These are phyloP conservation scores for Sphyrna mokarran DNA, from an alignment of 2,113 vertebrate genomes.

Conservation along the genomic window DNA sequence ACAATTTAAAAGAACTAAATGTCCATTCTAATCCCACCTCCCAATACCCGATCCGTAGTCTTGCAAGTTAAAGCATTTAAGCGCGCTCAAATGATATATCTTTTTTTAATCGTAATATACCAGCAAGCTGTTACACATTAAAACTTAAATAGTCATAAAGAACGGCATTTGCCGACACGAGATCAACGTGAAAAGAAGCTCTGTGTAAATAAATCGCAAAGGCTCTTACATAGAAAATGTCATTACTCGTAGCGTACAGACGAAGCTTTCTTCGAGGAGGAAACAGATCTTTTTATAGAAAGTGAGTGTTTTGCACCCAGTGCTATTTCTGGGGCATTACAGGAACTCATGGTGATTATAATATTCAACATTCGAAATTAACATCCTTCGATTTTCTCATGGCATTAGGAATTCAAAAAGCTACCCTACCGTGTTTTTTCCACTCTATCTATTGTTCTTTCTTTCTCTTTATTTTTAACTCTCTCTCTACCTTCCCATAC, in stretches of 20 bases:
- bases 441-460: not conserved
- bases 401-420: not conserved
- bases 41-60: too few species aligned
- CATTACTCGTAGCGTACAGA: not conserved
- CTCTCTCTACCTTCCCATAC: not conserved
- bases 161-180: not conserved
- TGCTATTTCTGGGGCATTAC: not conserved
- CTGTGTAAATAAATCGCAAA: not conserved
- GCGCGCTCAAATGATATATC: not conserved
- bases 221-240: not conserved
- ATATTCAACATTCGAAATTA: not conserved
- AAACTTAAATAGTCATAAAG: not conserved
- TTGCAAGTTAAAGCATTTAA: too few species aligned
- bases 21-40: too few species aligned
- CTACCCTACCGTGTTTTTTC: too few species aligned
- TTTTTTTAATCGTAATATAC: not conserved
- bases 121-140: not conserved
- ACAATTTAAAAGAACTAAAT: too few species aligned
- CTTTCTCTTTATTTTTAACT: not conserved
- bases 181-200: not conserved
- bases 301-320: not conserved
- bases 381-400: not conserved
- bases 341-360: not conserved
- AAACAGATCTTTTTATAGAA: not conserved
- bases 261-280: not conserved